Percentiles rank a stretch among this genome's conserved stretches.
phyloP scores from a whole-genome alignment of 37 sponge, comb jelly and placozoan species.

The Geodia barretti region DNA sequence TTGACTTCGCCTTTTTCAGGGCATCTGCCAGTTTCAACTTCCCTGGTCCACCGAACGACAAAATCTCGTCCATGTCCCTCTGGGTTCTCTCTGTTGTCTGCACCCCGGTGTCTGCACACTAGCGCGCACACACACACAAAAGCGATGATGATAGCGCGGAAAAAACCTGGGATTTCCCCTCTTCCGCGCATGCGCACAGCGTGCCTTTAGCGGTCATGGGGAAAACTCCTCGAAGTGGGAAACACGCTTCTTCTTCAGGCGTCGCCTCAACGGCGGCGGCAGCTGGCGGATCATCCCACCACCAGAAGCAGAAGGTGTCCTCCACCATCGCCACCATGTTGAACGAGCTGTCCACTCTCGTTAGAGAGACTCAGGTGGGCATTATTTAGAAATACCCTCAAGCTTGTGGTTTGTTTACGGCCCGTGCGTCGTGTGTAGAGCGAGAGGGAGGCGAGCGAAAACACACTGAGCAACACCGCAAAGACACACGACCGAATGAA shows the following conservation, averaged over 20 bases:
- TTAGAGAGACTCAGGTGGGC: constrained; percentile 55
- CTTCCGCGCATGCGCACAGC: too few species aligned
- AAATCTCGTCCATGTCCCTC: not conserved
- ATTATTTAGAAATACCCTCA: constrained; percentile 10
- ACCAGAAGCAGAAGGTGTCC: constrained; percentile 22
- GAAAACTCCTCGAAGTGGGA: constrained; percentile 24
- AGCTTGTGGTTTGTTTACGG: not conserved
- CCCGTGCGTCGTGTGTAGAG: constrained; percentile 28
- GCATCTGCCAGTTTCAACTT: not conserved
- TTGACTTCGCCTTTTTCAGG: not conserved
- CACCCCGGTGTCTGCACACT: too few species aligned
- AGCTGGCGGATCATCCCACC: not conserved
- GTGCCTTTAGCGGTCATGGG: constrained; percentile 4
- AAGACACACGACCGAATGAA: constrained; percentile 67
- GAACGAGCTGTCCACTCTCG: constrained; percentile 49
- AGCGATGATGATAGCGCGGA: too few species aligned
- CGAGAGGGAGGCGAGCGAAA: constrained; percentile 60
- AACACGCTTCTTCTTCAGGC: not conserved
- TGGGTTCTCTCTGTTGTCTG: too few species aligned
- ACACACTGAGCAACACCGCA: constrained; percentile 39
- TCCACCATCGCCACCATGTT: constrained; percentile 43
- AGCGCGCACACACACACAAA: too few species aligned
- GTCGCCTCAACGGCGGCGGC: not conserved
- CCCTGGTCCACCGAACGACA: not conserved
- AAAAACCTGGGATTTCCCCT: not conserved